phyloP scores from a whole-genome alignment of 2,113 vertebrate species.

The Myotis davidii region DNA sequence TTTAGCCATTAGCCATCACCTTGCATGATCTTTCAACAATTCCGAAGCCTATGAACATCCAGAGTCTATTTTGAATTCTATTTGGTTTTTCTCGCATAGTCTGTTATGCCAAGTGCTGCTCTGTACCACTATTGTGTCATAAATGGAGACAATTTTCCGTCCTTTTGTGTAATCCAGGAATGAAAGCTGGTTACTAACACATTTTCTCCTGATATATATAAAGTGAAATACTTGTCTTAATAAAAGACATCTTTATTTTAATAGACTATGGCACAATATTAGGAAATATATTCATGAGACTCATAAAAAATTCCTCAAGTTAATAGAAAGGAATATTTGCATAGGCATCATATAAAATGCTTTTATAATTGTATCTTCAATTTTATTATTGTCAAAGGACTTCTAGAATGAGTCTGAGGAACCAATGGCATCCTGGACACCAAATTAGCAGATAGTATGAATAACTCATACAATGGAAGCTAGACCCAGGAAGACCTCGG shows the following conservation, averaged over 20 bases:
- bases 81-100: conserved; percentile 50
- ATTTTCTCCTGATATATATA: conserved; percentile 43
- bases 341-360: not conserved
- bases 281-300: conserved; percentile 28
- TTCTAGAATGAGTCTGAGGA: conserved; percentile 27
- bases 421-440: not conserved
- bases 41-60: not conserved
- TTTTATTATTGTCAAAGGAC: conserved; percentile 2
- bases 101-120: conserved; percentile 45
- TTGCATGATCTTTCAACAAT: conserved; percentile 14
- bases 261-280: conserved; percentile 28
- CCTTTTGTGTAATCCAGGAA: conserved; percentile 54
- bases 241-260: conserved; percentile 62
- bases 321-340: conserved; percentile 52
- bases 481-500: not conserved
- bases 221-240: conserved; percentile 32
- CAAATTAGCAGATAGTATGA: not conserved
- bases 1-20: conserved; percentile 25
- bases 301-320: conserved; percentile 31
- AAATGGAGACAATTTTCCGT: conserved; percentile 39
- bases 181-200: conserved; percentile 45
- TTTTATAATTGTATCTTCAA: conserved; percentile 24
- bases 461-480: not conserved
- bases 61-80: conserved; percentile 12
- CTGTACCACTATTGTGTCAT: not conserved